phyloP scores from a whole-genome alignment of 2,113 vertebrate genomes.

The Oxyruncus cristatus region DNA sequence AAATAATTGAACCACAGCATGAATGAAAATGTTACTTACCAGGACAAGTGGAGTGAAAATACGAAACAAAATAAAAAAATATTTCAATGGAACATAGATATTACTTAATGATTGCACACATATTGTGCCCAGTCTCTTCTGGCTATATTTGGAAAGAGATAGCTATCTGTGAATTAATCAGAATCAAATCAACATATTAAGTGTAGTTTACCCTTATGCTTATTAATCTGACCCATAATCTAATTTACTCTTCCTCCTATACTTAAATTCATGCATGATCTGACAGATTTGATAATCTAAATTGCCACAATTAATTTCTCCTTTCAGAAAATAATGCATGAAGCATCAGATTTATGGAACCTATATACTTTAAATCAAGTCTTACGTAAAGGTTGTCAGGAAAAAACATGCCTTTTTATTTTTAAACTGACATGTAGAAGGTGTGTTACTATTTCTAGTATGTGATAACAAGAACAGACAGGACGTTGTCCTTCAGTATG shows the following conservation, averaged over 20 bases:
- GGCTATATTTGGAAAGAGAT: background rate
- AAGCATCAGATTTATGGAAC: background rate
- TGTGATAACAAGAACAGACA: background rate
- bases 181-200: background rate
- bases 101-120: background rate
- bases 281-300: background rate
- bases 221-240: background rate
- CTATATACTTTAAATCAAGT: background rate
- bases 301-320: background rate
- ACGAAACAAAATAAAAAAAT: background rate
- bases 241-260: background rate
- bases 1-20: background rate
- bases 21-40: background rate
- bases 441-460: background rate
- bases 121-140: background rate
- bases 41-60: background rate
- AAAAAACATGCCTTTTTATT: background rate
- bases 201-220: background rate
- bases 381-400: background rate
- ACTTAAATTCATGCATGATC: background rate
- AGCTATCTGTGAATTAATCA: background rate
- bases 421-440: background rate
- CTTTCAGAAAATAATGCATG: background rate
- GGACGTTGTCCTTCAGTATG: fast-evolving
- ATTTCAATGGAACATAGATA: background rate